Base-by-base conservation (phyloP, 2,888 invertebrate species). In the Smittia sp. region DNA sequence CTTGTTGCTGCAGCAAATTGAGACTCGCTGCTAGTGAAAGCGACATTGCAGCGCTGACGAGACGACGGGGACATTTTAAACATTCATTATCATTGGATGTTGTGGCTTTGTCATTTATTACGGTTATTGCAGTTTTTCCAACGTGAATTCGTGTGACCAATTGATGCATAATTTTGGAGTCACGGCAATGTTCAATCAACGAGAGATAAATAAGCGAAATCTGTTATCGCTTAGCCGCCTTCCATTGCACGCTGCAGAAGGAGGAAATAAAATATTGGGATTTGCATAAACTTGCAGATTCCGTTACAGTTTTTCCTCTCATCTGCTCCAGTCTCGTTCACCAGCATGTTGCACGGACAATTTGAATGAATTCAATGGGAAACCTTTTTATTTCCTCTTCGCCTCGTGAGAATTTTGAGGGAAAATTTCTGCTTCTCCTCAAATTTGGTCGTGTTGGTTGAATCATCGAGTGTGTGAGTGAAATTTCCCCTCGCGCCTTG, bases 51-150 rank as follows among this genome's bases (percentile, higher is more conserved):
- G 9, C 7, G 18, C 6, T 20, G 58, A 18, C 20, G 25, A 15
- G 13, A 18, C 27, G 63, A 18, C 2, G 9, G 58, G 6, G 20
- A 65, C 24, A 32, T 41, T 68, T 46, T 68, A 25, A 68, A 68
- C 46, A 24, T 68, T 46, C 18, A 68, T 68, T 46, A 22, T 68
- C 32, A 68, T 68, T 38, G 46, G 68, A 68, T 46, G 41, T 24
- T 46, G 46, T 24, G 25, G 41, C 13, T n/a, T 15, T 69, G 69
- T 69, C 69, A 69, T 69, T 69, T 69, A 54, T 69, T 69, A 27
- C 25, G 25, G 27, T 69, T 69, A 54, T 54, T 69, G 69, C 69
- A 41, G 22, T 9, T 22, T 65, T 65, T n/a, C n/a, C n/a, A n/a
- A n/a, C n/a, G n/a, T n/a, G n/a, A 15, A 1, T 63, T 63, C 3